Percentiles rank a stretch among this genome's conserved stretches.
Evolutionary conservation across 2,797 vertebrate species (phyloP).

Genomic region (Tamandua tetradactyla): DNA sequence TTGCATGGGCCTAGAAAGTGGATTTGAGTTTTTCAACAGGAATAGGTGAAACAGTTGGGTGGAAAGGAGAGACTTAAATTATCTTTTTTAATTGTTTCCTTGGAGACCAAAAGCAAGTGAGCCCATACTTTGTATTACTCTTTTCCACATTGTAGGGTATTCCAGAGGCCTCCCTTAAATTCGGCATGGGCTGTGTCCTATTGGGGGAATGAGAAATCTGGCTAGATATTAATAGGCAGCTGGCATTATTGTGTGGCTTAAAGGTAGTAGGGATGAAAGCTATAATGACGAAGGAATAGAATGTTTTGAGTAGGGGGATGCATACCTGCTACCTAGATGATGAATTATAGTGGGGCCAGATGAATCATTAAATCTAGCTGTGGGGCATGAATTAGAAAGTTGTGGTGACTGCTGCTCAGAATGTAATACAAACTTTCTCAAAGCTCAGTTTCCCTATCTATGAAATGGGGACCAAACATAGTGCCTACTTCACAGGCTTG

Average conservation of each 20-base stretch:
- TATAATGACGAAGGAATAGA: background rate
- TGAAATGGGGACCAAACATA: slow-evolving; percentile 36
- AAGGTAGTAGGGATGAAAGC: background rate
- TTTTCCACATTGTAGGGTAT: background rate
- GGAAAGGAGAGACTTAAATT: background rate
- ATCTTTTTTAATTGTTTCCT: background rate
- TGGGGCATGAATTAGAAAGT: background rate
- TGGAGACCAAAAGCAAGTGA: background rate
- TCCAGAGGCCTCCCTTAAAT: background rate
- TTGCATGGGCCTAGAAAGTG: background rate
- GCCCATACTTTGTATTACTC: background rate
- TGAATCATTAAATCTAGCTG: slow-evolving; percentile 41
- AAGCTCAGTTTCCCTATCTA: slow-evolving; percentile 34
- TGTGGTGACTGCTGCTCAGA: background rate
- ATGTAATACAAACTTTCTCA: slow-evolving; percentile 9
- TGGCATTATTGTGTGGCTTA: background rate
- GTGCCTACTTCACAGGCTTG: background rate
- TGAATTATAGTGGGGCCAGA: background rate
- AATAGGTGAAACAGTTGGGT: background rate
- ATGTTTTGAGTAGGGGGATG: background rate
- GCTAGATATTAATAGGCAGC: background rate
- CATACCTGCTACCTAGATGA: background rate
- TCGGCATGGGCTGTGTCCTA: background rate
- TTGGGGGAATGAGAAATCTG: slow-evolving; percentile 4
- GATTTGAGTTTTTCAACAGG: background rate